Evolutionary conservation across 2,888 invertebrate species (phyloP).

Genomic region (Andrena haemorrhoa): DNA sequence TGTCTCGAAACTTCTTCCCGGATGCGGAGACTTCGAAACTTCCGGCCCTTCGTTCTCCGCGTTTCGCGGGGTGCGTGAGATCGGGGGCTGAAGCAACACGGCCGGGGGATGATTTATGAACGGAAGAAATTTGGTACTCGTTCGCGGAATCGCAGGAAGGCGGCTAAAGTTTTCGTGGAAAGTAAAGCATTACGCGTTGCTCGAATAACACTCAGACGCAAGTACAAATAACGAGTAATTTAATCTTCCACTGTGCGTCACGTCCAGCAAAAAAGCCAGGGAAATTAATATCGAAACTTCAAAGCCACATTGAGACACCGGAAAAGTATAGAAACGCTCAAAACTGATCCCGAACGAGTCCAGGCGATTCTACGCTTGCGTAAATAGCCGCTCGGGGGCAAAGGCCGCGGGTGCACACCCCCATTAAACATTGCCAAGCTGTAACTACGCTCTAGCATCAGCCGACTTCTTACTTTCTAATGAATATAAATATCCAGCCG

Average conservation of each 20-base stretch:
- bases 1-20: constrained; percentile 65
- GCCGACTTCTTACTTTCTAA: constrained; percentile 72
- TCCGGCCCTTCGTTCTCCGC: constrained; percentile 25
- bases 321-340: constrained; percentile 27
- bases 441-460: constrained; percentile 57
- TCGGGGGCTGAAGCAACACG: constrained; percentile 18
- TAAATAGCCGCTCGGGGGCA: constrained; percentile 53
- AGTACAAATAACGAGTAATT: neutral
- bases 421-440: constrained; percentile 70
- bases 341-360: constrained; percentile 48
- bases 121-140: constrained; percentile 9
- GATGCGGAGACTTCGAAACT: constrained; percentile 51
- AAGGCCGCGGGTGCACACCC: constrained; percentile 65
- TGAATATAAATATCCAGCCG: constrained; percentile 76
- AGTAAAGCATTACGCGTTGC: neutral
- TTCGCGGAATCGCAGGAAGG: constrained; percentile 5
- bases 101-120: constrained; percentile 42
- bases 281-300: neutral
- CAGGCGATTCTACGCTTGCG: constrained; percentile 52
- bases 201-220: neutral
- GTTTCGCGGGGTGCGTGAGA: constrained; percentile 8
- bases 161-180: neutral
- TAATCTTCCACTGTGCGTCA: neutral
- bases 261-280: neutral
- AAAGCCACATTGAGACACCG: neutral